These are phyloP conservation scores for Matsumyia berberina DNA, from an alignment of 2,888 invertebrate species.

Conservation along the genomic window DNA sequence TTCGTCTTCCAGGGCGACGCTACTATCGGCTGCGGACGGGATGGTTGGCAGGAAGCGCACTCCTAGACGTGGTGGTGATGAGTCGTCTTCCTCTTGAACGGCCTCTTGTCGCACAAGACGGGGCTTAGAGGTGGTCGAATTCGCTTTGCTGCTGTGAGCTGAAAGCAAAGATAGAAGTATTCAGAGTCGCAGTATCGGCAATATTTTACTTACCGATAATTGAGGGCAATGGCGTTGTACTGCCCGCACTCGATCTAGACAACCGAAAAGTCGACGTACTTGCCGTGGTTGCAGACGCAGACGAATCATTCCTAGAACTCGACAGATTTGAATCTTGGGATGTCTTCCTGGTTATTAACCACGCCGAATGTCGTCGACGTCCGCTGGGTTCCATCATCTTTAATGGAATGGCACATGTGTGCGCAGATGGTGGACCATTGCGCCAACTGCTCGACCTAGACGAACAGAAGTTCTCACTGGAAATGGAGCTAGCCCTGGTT, in stretches of 20 bases:
- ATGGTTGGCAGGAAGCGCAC: slow-evolving; percentile 89
- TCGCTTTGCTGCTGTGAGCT: slow-evolving; percentile 82
- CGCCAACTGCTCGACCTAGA: slow-evolving; percentile 95
- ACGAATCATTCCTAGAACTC: slow-evolving; percentile 95
- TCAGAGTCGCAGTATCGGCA: too few relatives aligned
- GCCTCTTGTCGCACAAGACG: slow-evolving; percentile 92
- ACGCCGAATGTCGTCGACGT: slow-evolving; percentile 92
- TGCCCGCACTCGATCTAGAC: slow-evolving; percentile 90
- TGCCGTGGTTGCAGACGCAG: slow-evolving; percentile 95
- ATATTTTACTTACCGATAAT: slow-evolving; percentile 79
- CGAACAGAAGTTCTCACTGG: slow-evolving; percentile 95
- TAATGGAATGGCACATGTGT: slow-evolving; percentile 91
- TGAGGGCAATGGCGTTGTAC: slow-evolving; percentile 85
- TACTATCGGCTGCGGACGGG: slow-evolving; percentile 90
- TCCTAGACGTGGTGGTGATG: slow-evolving; percentile 84
- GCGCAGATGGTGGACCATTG: slow-evolving; percentile 87
- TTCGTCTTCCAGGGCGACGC: slow-evolving; percentile 88
- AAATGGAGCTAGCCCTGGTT: slow-evolving; percentile 92
- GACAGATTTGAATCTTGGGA: slow-evolving; percentile 96
- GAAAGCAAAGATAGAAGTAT: slow-evolving; percentile 15
- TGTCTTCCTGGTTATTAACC: slow-evolving; percentile 95
- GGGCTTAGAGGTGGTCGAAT: slow-evolving; percentile 86
- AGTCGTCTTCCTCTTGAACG: slow-evolving; percentile 89
- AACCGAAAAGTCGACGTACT: slow-evolving; percentile 96
- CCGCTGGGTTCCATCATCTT: slow-evolving; percentile 88